phyloP scores from a whole-genome alignment of 1,140 invertebrate species.

The Trachelipus rathkii region DNA sequence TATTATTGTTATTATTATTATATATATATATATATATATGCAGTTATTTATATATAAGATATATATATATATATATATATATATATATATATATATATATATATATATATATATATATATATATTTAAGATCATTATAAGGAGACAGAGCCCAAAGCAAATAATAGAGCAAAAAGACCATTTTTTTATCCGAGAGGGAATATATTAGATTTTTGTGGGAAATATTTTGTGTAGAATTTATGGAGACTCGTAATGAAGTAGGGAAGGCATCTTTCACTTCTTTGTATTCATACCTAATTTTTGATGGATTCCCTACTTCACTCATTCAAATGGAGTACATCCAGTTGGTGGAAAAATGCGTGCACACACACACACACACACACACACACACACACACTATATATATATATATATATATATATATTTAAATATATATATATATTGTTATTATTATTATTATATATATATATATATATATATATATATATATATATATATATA shows the following conservation, averaged over 20 bases:
- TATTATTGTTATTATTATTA: too few relatives aligned
- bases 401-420: conserved; percentile 14
- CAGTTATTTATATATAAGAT: too few relatives aligned
- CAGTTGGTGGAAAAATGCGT: too few relatives aligned
- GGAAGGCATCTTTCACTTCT: conserved; percentile 9
- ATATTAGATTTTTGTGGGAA: not conserved
- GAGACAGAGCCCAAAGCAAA: not conserved
- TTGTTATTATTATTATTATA: too few relatives aligned
- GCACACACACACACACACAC: too few relatives aligned
- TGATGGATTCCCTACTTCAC: not conserved
- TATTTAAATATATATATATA: conserved; percentile 6
- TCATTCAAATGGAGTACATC: not conserved
- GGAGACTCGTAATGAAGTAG: not conserved
- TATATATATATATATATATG: conserved; percentile 7
- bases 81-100: conserved; percentile 15
- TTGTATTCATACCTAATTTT: conserved; percentile 9
- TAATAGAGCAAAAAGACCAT: not conserved
- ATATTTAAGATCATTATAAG: not conserved
- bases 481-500: too few relatives aligned
- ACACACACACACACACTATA: too few relatives aligned
- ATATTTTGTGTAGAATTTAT: not conserved
- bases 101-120: not conserved
- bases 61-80: conserved; percentile 15
- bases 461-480: conserved; percentile 5
- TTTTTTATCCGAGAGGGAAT: conserved; percentile 4